Evolutionary conservation across 1,140 invertebrate species (phyloP).

Genomic region (Portunus trituberculatus): DNA sequence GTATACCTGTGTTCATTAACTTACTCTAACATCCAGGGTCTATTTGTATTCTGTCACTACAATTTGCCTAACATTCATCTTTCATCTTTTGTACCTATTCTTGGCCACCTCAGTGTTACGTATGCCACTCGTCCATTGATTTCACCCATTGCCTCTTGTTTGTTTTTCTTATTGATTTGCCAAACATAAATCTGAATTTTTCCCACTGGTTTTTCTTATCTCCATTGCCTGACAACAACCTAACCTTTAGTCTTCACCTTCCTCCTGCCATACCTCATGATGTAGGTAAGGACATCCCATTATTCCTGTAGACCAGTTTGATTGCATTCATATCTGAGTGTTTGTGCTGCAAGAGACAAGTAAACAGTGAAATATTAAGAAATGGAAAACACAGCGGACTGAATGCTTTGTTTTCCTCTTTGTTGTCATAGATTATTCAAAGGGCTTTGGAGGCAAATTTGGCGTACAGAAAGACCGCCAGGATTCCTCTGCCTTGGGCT

Average conservation of each 20-base stretch:
- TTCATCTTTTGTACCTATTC: no score
- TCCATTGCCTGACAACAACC: background rate
- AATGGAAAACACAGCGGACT: background rate
- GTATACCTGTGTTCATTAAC: no score
- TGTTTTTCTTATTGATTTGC: no score
- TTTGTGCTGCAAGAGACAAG: background rate
- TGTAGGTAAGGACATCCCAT: background rate
- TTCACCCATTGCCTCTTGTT: no score
- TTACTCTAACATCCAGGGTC: no score
- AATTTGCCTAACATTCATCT: no score
- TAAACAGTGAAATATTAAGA: background rate
- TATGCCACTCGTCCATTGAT: no score
- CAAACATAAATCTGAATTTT: no score
- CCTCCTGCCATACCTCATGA: background rate
- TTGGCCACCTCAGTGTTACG: no score
- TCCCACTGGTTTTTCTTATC: no score
- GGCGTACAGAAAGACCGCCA: conserved; percentile 89
- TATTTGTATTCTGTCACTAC: no score
- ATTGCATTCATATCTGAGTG: background rate
- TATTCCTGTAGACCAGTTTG: background rate
- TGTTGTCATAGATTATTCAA: conserved; percentile 84
- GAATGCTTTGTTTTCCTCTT: conserved; percentile 10
- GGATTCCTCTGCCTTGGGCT: conserved; percentile 89
- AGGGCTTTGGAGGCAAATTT: conserved; percentile 93
- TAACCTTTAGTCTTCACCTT: background rate